These are phyloP conservation scores for Heliconius nattereri DNA, from an alignment of 1,140 invertebrate genomes.

Conservation along the genomic window DNA sequence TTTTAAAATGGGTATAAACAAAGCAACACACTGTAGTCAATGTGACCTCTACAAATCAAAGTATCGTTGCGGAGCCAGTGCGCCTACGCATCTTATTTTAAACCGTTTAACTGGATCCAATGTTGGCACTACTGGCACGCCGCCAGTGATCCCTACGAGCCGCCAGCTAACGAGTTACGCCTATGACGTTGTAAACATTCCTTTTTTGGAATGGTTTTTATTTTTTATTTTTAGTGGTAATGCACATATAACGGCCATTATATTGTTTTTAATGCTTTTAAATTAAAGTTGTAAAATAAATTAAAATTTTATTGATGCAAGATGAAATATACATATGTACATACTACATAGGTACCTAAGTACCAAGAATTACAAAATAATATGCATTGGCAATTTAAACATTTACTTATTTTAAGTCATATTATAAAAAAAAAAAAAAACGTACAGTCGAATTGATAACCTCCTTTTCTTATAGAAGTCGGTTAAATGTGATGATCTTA, in stretches of 20 bases:
- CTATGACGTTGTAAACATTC: conserved; percentile 62
- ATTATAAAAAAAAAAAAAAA: too few species aligned
- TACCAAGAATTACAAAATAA: neutral
- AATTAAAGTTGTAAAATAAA: too few species aligned
- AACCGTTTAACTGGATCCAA: conserved; percentile 38
- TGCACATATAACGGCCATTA: conserved; percentile 10
- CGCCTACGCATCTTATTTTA: conserved; percentile 44
- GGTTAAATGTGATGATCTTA: too few species aligned
- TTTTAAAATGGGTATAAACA: neutral
- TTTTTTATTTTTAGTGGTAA: conserved; percentile 20
- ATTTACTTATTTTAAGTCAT: too few species aligned
- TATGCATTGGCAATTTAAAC: too few species aligned
- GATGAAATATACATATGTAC: neutral
- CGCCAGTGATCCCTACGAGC: conserved; percentile 34
- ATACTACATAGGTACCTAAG: neutral
- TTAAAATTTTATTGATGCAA: neutral
- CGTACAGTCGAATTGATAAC: too few species aligned
- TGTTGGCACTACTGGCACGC: conserved; percentile 30
- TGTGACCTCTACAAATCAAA: conserved; percentile 41
- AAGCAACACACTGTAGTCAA: conserved; percentile 23
- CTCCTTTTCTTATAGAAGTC: too few species aligned
- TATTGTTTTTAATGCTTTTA: conserved; percentile 1
- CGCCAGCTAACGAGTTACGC: conserved; percentile 51
- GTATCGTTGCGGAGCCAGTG: conserved; percentile 21
- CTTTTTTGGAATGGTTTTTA: conserved; percentile 51